phyloP scores from a whole-genome alignment of 1,140 invertebrate species.

The Diachasma alloeum region DNA sequence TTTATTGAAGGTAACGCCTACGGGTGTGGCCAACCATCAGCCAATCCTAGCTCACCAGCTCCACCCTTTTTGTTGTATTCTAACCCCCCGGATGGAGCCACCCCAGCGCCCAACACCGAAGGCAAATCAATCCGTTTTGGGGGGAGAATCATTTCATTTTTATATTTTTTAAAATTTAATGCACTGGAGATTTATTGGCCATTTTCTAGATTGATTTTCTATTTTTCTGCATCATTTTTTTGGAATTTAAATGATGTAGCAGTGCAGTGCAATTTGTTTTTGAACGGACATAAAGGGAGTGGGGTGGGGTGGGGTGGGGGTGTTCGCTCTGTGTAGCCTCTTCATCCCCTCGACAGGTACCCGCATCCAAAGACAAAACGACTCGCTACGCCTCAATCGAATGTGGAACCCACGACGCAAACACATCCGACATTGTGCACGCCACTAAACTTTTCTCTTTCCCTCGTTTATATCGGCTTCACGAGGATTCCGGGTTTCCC shows the following conservation, averaged over 20 bases:
- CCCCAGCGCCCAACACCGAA: not conserved
- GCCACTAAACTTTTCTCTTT: slow-evolving; percentile 42
- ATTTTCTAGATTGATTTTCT: too few species aligned
- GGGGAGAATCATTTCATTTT: too few species aligned
- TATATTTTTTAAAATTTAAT: too few species aligned
- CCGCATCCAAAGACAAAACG: slow-evolving; percentile 62
- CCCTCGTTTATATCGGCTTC: not conserved
- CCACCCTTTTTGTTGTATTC: not conserved
- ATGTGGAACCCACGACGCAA: slow-evolving; percentile 57
- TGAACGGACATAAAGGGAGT: not conserved
- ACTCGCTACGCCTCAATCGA: slow-evolving; percentile 59
- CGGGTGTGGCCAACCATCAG: slow-evolving; percentile 51
- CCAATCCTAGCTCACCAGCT: slow-evolving; percentile 45
- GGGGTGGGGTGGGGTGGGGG: not conserved
- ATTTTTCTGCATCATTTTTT: too few species aligned
- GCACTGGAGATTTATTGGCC: too few species aligned
- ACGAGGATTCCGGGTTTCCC: not conserved
- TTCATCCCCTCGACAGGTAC: slow-evolving; percentile 48
- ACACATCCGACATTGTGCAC: slow-evolving; percentile 55
- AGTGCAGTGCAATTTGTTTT: too few species aligned
- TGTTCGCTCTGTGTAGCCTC: not conserved
- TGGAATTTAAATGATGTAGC: too few species aligned
- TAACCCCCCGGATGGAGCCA: not conserved
- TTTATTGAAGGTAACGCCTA: slow-evolving; percentile 48
- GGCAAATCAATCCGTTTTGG: not conserved